Percentiles rank a stretch among this genome's conserved stretches.
Conservation (phyloP, 2,797 vertebrate species). For the Tiaroga cobitis region DNA sequence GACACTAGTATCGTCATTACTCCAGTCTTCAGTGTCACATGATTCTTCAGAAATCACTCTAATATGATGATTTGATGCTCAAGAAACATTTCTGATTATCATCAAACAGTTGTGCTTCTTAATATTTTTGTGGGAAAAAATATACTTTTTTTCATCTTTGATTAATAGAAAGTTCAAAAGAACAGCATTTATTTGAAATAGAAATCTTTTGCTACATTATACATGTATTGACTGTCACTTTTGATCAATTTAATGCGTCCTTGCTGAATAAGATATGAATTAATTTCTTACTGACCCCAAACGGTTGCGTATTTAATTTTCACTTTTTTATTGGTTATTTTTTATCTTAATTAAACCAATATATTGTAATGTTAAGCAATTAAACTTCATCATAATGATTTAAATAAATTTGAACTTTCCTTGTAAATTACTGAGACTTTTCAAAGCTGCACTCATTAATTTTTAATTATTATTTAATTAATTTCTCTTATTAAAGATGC, state of each 20-base stretch:
- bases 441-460: neutral
- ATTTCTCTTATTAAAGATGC: neutral
- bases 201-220: no score
- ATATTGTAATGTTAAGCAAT: neutral
- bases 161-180: no score
- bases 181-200: no score
- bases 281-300: no score
- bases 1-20: no score
- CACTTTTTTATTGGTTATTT: no score
- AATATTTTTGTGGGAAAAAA: no score
- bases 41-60: neutral
- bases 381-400: neutral
- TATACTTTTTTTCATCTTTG: no score
- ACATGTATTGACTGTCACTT: neutral
- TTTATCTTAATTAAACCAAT: neutral
- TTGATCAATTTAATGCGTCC: neutral
- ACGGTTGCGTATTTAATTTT: neutral
- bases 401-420: neutral
- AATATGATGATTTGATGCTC: neutral
- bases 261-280: no score
- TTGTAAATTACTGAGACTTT: neutral
- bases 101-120: no score
- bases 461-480: no score
- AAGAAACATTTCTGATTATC: no score
- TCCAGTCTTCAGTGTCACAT: neutral